Percentiles rank a stretch among this genome's conserved stretches.
These are phyloP conservation scores for Phymastichus coffea DNA, from an alignment of 1,140 invertebrate genomes.

Conservation along the genomic window DNA sequence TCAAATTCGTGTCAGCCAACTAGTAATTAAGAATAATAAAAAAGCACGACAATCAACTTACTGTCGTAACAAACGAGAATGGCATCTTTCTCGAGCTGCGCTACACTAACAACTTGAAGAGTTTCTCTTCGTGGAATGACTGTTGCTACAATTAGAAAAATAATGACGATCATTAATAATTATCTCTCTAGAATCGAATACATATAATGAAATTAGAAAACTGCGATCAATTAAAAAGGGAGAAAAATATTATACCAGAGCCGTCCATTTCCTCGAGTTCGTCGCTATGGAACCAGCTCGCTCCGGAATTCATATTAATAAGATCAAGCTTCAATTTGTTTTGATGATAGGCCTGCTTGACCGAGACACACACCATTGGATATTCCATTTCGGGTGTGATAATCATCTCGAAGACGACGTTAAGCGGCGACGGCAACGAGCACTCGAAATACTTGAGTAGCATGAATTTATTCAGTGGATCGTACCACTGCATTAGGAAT, in stretches of 20 bases:
- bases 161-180: slow-evolving; percentile 4
- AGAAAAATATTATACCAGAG: slow-evolving; percentile 58
- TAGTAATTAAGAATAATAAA: slow-evolving; percentile 3
- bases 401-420: slow-evolving; percentile 94
- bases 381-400: slow-evolving; percentile 96
- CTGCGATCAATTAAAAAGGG: too few species aligned
- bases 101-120: slow-evolving; percentile 78
- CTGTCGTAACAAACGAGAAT: slow-evolving; percentile 80
- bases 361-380: slow-evolving; percentile 92
- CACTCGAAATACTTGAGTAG: slow-evolving; percentile 93
- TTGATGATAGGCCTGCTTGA: slow-evolving; percentile 74
- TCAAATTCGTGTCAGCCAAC: not conserved
- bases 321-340: slow-evolving; percentile 85
- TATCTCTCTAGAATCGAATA: not conserved
- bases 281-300: slow-evolving; percentile 90
- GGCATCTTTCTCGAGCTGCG: slow-evolving; percentile 91
- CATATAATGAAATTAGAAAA: slow-evolving; percentile 5
- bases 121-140: slow-evolving; percentile 80
- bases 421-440: slow-evolving; percentile 72
- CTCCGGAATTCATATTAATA: slow-evolving; percentile 88
- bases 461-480: slow-evolving; percentile 99
- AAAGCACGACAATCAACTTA: slow-evolving; percentile 53
- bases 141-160: slow-evolving; percentile 62
- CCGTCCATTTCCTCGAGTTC: slow-evolving; percentile 80
- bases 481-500: slow-evolving; percentile 99